phyloP scores from a whole-genome alignment of 2,888 invertebrate species.

The Lithodes maja region DNA sequence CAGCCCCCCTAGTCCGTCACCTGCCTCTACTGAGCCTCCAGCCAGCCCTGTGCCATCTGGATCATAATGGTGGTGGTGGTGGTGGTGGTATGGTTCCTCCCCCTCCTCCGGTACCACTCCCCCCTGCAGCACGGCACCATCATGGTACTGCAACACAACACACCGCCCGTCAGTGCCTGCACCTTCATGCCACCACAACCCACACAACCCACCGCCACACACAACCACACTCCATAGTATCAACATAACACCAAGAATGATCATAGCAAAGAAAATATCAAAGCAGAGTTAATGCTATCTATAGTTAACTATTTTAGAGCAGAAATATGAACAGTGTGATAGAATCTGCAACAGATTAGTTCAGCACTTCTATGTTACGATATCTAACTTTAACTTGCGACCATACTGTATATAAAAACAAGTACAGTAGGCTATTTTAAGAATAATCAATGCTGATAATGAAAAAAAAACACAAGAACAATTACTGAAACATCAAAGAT shows the following conservation, averaged over 20 bases:
- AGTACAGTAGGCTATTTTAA: no score
- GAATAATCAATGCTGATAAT: no score
- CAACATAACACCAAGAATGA: neutral
- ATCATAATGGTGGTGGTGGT: constrained; percentile 1
- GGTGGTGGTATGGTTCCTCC: constrained; percentile 19
- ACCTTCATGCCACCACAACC: constrained; percentile 6
- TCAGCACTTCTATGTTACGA: no score
- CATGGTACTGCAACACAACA: constrained; percentile 54
- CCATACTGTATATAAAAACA: no score
- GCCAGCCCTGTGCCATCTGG: constrained; percentile 7
- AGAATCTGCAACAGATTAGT: no score
- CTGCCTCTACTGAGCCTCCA: constrained; percentile 12
- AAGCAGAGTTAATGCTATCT: neutral
- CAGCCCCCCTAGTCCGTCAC: constrained; percentile 9
- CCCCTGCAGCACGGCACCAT: constrained; percentile 4
- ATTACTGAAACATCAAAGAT: no score
- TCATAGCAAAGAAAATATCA: neutral
- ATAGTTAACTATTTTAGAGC: no score
- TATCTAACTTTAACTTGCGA: no score
- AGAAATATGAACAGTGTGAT: no score
- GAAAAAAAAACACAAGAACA: no score
- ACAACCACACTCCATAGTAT: neutral
- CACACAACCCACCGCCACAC: neutral
- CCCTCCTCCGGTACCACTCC: constrained; percentile 23
- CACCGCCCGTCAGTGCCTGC: constrained; percentile 45